Percentiles rank a stretch among this genome's conserved stretches.
Evolutionary conservation across 2,888 invertebrate genomes (phyloP).

Genomic region (Phania funesta): DNA sequence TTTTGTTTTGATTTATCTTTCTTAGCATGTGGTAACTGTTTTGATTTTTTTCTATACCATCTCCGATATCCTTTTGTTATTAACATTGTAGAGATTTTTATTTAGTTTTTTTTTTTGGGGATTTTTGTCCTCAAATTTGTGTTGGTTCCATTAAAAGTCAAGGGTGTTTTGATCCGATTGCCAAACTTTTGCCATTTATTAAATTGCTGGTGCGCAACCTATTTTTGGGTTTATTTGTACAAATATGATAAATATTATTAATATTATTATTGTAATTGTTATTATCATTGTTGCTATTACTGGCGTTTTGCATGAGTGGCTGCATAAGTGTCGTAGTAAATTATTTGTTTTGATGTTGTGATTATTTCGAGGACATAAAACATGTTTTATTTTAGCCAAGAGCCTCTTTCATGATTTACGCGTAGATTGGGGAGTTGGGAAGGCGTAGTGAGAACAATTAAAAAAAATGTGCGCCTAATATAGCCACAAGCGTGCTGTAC

Average conservation of each 20-base stretch:
- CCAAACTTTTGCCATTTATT: constrained; percentile 26
- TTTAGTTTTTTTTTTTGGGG: neutral
- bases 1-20: constrained; percentile 14
- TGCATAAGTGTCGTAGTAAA: constrained; percentile 13
- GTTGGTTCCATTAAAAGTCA: constrained; percentile 22
- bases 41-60: constrained; percentile 22
- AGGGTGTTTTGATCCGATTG: constrained; percentile 19
- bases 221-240: constrained; percentile 37
- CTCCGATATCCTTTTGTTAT: constrained; percentile 30
- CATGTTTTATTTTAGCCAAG: neutral
- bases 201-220: constrained; percentile 31
- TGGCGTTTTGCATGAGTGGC: constrained; percentile 17
- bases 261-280: constrained; percentile 46
- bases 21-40: constrained; percentile 53
- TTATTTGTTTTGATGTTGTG: constrained; percentile 27
- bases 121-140: constrained; percentile 41
- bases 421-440: too few species aligned
- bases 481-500: too few species aligned
- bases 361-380: constrained; percentile 7
- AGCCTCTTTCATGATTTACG: neutral
- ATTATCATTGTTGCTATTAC: constrained; percentile 47
- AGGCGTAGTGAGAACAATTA: too few species aligned
- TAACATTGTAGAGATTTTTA: constrained; percentile 22
- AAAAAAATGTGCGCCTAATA: too few species aligned
- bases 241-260: constrained; percentile 46